These are phyloP conservation scores for Oscheius sp. DNA, from an alignment of 2,888 invertebrate genomes.

Conservation along the genomic window DNA sequence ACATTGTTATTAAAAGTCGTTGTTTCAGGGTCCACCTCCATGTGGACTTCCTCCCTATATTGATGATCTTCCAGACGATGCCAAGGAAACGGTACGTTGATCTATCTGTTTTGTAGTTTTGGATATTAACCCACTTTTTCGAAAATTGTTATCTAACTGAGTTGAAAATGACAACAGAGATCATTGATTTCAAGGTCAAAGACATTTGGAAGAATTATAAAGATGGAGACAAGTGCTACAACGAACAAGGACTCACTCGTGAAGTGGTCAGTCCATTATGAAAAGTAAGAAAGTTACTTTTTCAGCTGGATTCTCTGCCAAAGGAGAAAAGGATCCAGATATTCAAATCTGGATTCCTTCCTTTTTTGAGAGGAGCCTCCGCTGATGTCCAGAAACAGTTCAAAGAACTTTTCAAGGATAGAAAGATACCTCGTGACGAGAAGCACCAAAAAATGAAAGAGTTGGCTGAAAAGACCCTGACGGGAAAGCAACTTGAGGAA, in stretches of 20 bases:
- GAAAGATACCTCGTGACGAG: slow-evolving; percentile 42
- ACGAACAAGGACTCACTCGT: slow-evolving; percentile 51
- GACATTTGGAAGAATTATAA: slow-evolving; percentile 58
- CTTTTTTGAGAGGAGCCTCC: slow-evolving; percentile 42
- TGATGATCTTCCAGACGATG: slow-evolving; percentile 47
- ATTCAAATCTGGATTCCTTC: slow-evolving; percentile 36
- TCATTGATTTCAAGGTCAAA: slow-evolving; percentile 28
- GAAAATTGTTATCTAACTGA: background rate
- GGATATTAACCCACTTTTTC: background rate
- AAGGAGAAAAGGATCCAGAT: slow-evolving; percentile 39
- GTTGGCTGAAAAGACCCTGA: slow-evolving; percentile 50
- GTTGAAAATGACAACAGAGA: slow-evolving; percentile 8
- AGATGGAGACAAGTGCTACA: slow-evolving; percentile 57
- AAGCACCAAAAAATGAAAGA: slow-evolving; percentile 53
- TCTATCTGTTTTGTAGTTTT: background rate
- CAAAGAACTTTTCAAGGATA: slow-evolving; percentile 49
- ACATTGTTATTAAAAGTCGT: slow-evolving; percentile 22
- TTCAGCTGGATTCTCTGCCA: slow-evolving; percentile 42
- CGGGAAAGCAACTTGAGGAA: slow-evolving; percentile 50
- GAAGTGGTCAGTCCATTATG: slow-evolving; percentile 41
- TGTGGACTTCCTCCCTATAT: slow-evolving; percentile 53
- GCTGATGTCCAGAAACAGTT: slow-evolving; percentile 48
- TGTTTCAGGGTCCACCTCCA: slow-evolving; percentile 34
- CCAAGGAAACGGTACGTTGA: slow-evolving; percentile 35
- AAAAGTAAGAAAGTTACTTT: background rate